These are phyloP conservation scores for Lasioglossum baleicum DNA, from an alignment of 1,140 invertebrate genomes.

Conservation along the genomic window DNA sequence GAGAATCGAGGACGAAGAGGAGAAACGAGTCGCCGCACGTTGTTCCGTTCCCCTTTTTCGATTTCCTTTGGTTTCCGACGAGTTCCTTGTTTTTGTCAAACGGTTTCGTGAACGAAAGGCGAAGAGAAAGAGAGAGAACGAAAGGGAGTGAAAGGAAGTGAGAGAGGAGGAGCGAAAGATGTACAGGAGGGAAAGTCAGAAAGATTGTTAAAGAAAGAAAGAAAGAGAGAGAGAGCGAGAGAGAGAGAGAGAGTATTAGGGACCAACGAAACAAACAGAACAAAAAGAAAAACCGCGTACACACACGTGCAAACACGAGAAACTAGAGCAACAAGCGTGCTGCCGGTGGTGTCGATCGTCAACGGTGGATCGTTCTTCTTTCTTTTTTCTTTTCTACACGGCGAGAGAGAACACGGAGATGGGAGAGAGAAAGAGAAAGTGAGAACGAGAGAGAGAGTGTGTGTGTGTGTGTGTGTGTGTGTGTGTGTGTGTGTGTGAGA, in stretches of 20 bases:
- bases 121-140: too few relatives aligned
- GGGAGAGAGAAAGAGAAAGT: slow-evolving; percentile 8
- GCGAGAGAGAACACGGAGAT: neutral
- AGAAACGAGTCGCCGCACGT: neutral
- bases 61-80: neutral
- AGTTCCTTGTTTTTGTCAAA: slow-evolving; percentile 27
- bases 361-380: slow-evolving; percentile 64
- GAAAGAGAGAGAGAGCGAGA: too few relatives aligned
- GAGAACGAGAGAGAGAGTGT: too few relatives aligned
- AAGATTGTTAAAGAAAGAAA: slow-evolving; percentile 9
- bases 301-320: too few relatives aligned
- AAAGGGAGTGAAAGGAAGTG: too few relatives aligned
- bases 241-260: slow-evolving; percentile 65
- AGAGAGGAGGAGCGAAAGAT: neutral
- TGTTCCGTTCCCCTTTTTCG: slow-evolving; percentile 31
- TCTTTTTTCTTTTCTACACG: slow-evolving; percentile 15
- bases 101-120: slow-evolving; percentile 35
- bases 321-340: slow-evolving; percentile 32
- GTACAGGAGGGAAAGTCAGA: slow-evolving; percentile 7
- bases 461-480: too few relatives aligned
- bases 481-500: too few relatives aligned
- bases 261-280: slow-evolving; percentile 64
- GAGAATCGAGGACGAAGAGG: slow-evolving; percentile 12
- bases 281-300: slow-evolving; percentile 20
- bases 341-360: slow-evolving; percentile 53